Evolutionary conservation across 2,113 vertebrate genomes (phyloP).

Genomic region (Ifrita kowaldi): DNA sequence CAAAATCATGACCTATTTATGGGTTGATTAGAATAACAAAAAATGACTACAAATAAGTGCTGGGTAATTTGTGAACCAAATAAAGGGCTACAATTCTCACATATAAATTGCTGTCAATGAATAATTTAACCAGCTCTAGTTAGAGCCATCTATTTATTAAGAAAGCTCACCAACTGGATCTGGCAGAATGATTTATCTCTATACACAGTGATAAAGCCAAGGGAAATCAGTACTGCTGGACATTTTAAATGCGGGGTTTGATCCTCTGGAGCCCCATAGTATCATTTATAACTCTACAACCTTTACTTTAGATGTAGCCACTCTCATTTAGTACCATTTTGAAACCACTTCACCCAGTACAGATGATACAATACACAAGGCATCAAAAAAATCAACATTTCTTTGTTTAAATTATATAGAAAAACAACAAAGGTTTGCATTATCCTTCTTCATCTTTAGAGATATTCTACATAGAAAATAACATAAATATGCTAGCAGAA

Average conservation of each 20-base stretch:
- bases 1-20: conserved; percentile 14
- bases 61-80: conserved; percentile 24
- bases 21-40: background rate
- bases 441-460: background rate
- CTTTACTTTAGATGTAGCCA: background rate
- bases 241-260: background rate
- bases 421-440: background rate
- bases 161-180: background rate
- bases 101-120: background rate
- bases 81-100: background rate
- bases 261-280: background rate
- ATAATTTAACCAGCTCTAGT: conserved; percentile 17
- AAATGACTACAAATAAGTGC: background rate
- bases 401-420: background rate
- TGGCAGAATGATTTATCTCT: background rate
- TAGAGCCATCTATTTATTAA: background rate
- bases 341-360: background rate
- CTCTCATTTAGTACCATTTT: background rate
- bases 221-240: background rate
- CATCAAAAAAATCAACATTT: background rate
- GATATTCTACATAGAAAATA: background rate
- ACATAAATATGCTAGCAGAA: background rate
- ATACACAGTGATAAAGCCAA: background rate
- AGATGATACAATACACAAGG: background rate
- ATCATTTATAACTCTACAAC: background rate